phyloP scores from a whole-genome alignment of 2,888 invertebrate genomes.

The Heteropelma amictum region DNA sequence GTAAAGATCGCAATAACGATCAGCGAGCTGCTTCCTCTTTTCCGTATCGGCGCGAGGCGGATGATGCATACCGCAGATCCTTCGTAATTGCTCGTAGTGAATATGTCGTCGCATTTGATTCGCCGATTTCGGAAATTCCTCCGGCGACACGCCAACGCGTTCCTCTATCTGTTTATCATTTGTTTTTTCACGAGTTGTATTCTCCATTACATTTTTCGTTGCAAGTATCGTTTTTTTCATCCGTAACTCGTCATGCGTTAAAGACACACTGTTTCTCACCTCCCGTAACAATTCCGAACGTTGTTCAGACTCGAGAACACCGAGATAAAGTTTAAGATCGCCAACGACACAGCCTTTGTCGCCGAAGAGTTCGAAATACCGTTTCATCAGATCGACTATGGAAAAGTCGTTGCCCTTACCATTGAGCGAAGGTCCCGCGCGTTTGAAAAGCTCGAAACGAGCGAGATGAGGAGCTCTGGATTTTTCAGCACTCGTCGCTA shows the following conservation, averaged over 20 bases:
- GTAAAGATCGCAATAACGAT: constrained; percentile 71
- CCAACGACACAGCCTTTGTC: constrained; percentile 92
- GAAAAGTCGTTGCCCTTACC: constrained; percentile 68
- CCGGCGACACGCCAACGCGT: constrained; percentile 72
- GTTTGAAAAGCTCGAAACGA: constrained; percentile 85
- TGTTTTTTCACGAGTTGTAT: background rate
- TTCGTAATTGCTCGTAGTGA: constrained; percentile 86
- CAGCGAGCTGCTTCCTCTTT: constrained; percentile 66
- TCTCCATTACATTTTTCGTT: too few species aligned
- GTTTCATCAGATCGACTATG: constrained; percentile 84
- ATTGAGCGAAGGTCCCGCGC: constrained; percentile 75
- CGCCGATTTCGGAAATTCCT: constrained; percentile 75
- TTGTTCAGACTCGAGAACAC: constrained; percentile 83
- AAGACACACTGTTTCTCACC: constrained; percentile 59
- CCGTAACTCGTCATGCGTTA: too few species aligned
- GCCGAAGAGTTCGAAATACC: constrained; percentile 90
- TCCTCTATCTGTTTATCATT: constrained; percentile 68
- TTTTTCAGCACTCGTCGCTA: constrained; percentile 65
- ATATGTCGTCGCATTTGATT: constrained; percentile 91
- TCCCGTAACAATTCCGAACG: constrained; percentile 79
- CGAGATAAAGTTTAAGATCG: constrained; percentile 88
- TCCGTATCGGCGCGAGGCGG: constrained; percentile 66
- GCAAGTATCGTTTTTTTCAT: too few species aligned
- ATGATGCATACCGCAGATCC: constrained; percentile 85
- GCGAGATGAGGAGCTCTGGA: constrained; percentile 92